Conservation (phyloP, 2,113 vertebrate species). For the Aegotheles bennettii region DNA sequence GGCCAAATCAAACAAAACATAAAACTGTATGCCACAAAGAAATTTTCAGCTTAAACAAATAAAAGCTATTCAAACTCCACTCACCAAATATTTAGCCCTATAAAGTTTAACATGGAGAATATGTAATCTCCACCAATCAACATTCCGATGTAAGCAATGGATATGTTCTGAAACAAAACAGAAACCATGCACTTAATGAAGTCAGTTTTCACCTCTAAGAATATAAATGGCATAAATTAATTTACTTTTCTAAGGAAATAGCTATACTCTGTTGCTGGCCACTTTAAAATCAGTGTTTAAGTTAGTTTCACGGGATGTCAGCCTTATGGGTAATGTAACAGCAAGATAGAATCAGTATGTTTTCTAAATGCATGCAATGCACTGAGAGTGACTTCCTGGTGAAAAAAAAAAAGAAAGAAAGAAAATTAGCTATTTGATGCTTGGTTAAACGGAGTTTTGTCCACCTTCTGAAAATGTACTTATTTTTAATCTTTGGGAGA, state of each 20-base stretch:
- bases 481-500: neutral
- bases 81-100: conserved; percentile 93
- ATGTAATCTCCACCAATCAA: conserved; percentile 89
- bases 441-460: neutral
- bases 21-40: neutral
- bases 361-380: neutral
- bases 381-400: neutral
- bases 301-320: neutral
- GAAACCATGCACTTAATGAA: neutral
- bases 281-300: neutral
- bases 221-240: neutral
- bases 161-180: conserved; percentile 83
- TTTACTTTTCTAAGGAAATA: neutral
- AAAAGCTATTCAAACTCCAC: conserved; percentile 41
- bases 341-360: neutral
- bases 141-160: conserved; percentile 87
- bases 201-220: neutral
- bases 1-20: neutral
- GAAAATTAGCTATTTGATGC: neutral
- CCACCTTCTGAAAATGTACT: neutral
- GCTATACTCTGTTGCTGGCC: neutral
- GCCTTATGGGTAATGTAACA: neutral
- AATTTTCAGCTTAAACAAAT: neutral
- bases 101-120: conserved; percentile 88
- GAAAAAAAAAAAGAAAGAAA: neutral